Base-by-base conservation (phyloP, 2,797 vertebrate species). In the Columba guinea region DNA sequence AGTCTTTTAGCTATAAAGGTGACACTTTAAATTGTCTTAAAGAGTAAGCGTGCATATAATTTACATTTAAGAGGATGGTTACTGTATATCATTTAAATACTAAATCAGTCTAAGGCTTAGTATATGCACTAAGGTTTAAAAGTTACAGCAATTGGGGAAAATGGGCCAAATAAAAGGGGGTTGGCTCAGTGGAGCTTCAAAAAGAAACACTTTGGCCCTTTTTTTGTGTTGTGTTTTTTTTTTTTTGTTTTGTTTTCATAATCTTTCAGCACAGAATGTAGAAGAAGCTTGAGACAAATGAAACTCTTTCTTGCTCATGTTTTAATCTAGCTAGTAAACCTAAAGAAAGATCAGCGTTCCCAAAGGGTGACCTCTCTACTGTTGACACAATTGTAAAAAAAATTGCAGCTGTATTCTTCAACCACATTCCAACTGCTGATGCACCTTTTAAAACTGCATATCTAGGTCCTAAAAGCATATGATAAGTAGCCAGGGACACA, bases 1-100 rank as follows among this genome's bases (percentile, higher is more conserved):
- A 95, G 93, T 64, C 94, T 97, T 95, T 92, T 81, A 94, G 90
- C 91, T 95, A 32, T 81, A 96, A 95, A 97, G 91, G 95, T 95
- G 95, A 97, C 96, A 97, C 79, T 96, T 96, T 84, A 92, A 95
- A 94, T 92, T 95, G 89, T 93, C 90, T 95, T 89, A 89, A 93
- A 94, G 84, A 90, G 41, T 91, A 95, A 91, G 68, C n/a, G 64
- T 95, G 95, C 85, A 95, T 89, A 94, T 95, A 94, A 96, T 96
- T 97, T 96, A 91, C 90, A 96, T 95, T 95, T 96, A 97, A 79
- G 73, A 95, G 70, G 90, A 18, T 87, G 69, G 84, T 96, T 96
- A 90, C 89, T 79, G 95, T 79, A 96, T 96, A 81, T 96, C 32
- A 96, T 97, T 97, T 97, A 91, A 97, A 97, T 97, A 95, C 46